Percentiles rank a stretch among this genome's conserved stretches.
Evolutionary conservation across 2,888 invertebrate species (phyloP).

Genomic region (Onthophagus sagittarius): DNA sequence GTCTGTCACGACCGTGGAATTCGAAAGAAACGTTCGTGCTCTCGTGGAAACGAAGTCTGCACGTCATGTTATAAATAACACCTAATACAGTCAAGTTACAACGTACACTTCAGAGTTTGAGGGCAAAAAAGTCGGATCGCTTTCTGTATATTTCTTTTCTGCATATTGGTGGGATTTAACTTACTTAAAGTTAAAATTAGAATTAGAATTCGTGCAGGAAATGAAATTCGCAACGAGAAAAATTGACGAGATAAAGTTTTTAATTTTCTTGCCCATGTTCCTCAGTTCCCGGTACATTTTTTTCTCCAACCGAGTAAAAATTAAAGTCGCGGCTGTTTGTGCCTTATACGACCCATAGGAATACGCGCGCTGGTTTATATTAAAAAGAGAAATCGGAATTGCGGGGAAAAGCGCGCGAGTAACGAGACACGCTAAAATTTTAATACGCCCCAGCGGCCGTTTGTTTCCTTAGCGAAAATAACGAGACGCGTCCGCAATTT

Average conservation of each 20-base stretch:
- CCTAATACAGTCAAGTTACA: neutral
- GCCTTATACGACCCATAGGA: neutral
- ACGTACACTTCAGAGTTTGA: neutral
- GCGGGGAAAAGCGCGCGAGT: neutral
- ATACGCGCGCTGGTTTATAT: neutral
- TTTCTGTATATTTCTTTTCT: no score
- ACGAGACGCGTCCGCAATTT: neutral
- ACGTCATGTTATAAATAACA: neutral
- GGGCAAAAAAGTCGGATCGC: neutral
- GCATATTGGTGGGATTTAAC: neutral
- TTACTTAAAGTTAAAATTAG: neutral
- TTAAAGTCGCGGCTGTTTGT: neutral
- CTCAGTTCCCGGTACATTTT: neutral
- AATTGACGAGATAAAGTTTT: neutral
- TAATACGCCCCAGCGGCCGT: neutral
- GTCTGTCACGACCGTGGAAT: neutral
- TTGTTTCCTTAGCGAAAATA: neutral
- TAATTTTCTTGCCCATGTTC: neutral
- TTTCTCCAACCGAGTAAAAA: neutral
- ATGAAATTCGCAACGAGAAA: neutral
- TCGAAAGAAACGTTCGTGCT: neutral
- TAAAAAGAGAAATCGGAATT: neutral
- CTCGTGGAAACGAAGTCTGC: neutral
- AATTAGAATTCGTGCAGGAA: neutral
- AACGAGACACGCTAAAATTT: neutral